phyloP scores from a whole-genome alignment of 1,140 invertebrate genomes.

The Trigoniulus corallinus region DNA sequence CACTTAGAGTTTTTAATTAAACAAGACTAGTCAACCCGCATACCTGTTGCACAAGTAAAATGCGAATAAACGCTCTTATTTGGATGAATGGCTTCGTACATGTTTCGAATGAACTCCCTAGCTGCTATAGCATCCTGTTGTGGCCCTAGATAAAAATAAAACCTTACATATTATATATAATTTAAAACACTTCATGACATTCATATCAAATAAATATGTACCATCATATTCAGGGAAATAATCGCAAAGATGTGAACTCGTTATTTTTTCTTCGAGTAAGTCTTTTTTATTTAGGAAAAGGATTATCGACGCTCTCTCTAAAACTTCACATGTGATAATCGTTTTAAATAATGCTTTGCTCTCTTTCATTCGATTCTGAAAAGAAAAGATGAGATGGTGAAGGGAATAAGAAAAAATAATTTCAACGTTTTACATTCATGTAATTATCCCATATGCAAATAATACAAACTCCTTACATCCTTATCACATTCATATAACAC shows the following conservation, averaged over 20 bases:
- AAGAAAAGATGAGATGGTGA: too few species aligned
- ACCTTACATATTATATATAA: too few species aligned
- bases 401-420: too few species aligned
- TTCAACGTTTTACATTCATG: too few species aligned
- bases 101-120: slow-evolving; percentile 98
- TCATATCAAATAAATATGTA: slow-evolving; percentile 34
- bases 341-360: slow-evolving; percentile 99
- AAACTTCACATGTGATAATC: slow-evolving; percentile 99
- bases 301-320: slow-evolving; percentile 99
- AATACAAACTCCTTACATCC: slow-evolving; percentile 42
- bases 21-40: too few species aligned
- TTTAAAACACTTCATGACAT: slow-evolving; percentile 16
- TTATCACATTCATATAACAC: slow-evolving; percentile 92
- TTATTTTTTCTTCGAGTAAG: slow-evolving; percentile 98
- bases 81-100: slow-evolving; percentile 99
- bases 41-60: slow-evolving; percentile 99
- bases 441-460: too few species aligned
- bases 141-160: slow-evolving; percentile 57
- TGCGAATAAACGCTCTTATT: slow-evolving; percentile 99
- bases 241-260: slow-evolving; percentile 99
- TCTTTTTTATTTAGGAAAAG: slow-evolving; percentile 99
- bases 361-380: slow-evolving; percentile 99
- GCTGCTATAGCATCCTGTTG: slow-evolving; percentile 96
- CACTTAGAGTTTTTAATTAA: too few species aligned
- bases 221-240: slow-evolving; percentile 99